phyloP scores from a whole-genome alignment of 2,888 invertebrate genomes.

The Phortica magna region DNA sequence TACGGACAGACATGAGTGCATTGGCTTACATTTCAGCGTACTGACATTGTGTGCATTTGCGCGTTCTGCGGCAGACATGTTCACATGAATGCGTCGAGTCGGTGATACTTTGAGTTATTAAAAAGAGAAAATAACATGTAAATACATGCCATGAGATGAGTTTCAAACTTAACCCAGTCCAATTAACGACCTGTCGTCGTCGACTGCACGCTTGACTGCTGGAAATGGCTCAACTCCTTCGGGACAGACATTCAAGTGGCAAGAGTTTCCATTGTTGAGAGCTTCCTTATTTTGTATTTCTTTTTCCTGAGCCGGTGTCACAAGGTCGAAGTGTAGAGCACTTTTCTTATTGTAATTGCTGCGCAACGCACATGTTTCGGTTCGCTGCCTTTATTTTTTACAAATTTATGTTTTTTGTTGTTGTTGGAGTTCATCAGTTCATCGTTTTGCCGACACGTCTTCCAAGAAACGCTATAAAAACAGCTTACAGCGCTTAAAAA shows the following conservation, averaged over 20 bases:
- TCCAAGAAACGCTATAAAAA: not conserved
- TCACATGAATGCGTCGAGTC: no score
- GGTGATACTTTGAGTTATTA: no score
- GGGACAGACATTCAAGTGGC: no score
- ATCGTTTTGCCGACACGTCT: not conserved
- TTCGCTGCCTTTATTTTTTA: not conserved
- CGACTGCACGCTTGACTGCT: not conserved
- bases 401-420: not conserved
- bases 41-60: no score
- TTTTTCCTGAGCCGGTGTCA: not conserved
- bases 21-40: no score
- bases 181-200: not conserved
- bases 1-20: no score
- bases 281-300: not conserved
- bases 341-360: not conserved
- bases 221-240: no score
- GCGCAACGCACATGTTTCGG: not conserved
- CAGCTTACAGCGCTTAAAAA: constrained; percentile 3
- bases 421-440: not conserved
- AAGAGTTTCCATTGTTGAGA: no score
- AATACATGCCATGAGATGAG: no score
- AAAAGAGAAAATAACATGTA: no score
- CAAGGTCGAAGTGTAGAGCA: constrained; percentile 17
- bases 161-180: no score
- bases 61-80: no score